These are phyloP conservation scores for Zosterops pallidus DNA, from an alignment of 2,113 vertebrate species.

Conservation along the genomic window DNA sequence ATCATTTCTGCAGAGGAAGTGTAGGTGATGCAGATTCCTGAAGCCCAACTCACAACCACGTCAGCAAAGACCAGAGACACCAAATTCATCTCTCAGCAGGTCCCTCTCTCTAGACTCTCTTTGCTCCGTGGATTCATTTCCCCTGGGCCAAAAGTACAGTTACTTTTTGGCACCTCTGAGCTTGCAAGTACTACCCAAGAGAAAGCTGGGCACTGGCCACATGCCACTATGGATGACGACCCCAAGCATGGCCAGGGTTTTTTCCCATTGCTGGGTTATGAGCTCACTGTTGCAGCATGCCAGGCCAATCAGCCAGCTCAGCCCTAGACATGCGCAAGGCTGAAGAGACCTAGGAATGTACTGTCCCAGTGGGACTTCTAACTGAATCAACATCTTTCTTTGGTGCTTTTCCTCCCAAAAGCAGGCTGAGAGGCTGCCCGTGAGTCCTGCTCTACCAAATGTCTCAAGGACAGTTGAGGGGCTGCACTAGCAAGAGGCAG, in stretches of 20 bases:
- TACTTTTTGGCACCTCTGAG: not conserved
- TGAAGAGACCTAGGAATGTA: not conserved
- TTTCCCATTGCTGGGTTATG: not conserved
- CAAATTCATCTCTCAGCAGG: not conserved
- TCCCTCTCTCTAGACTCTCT: not conserved
- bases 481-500: not conserved
- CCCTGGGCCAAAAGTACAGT: rapidly evolving
- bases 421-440: not conserved
- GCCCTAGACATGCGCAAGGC: not conserved
- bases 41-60: not conserved
- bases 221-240: rapidly evolving
- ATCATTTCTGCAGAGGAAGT: not conserved
- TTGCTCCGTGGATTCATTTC: not conserved
- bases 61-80: not conserved
- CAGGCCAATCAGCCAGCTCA: not conserved
- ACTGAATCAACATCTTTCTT: not conserved
- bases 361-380: not conserved
- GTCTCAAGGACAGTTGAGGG: not conserved
- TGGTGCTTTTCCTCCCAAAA: not conserved
- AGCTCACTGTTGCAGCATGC: conserved; percentile 6
- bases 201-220: not conserved
- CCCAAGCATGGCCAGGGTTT: not conserved
- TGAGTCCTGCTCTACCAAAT: not conserved
- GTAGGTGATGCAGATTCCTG: not conserved
- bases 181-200: not conserved